phyloP scores from a whole-genome alignment of 37 sponge, comb jelly and placozoan species.

The Eunapius fragilis region DNA sequence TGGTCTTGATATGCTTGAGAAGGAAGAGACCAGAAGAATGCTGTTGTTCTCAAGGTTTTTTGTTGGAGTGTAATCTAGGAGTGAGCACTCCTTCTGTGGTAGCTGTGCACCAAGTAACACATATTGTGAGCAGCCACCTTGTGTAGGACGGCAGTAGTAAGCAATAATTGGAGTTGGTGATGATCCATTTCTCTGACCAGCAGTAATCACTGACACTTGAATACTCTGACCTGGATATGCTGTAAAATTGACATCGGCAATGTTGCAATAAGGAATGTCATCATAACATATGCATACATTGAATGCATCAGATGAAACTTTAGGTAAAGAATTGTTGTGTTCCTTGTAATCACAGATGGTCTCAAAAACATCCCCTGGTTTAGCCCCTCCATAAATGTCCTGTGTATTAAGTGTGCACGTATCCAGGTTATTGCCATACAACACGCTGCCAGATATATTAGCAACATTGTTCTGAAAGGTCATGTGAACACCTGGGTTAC shows the following conservation, averaged over 20 bases:
- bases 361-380: background rate
- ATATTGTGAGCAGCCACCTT: background rate
- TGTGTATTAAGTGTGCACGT: background rate
- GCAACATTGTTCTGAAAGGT: background rate
- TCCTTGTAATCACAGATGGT: background rate
- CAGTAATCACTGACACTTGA: background rate
- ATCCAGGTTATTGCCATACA: background rate
- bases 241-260: background rate
- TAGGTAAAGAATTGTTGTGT: background rate
- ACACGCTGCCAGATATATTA: background rate
- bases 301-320: slow-evolving; percentile 20
- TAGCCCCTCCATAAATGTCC: background rate
- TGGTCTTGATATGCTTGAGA: background rate
- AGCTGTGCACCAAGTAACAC: background rate
- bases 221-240: slow-evolving; percentile 7
- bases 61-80: background rate
- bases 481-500: background rate
- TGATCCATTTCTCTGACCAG: slow-evolving; percentile 7
- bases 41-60: background rate
- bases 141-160: background rate
- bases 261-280: background rate
- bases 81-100: background rate
- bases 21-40: slow-evolving; percentile 1
- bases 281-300: slow-evolving; percentile 16
- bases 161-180: slow-evolving; percentile 4